Conservation (phyloP, 2,888 invertebrate species). For the Napeogenes inachia region DNA sequence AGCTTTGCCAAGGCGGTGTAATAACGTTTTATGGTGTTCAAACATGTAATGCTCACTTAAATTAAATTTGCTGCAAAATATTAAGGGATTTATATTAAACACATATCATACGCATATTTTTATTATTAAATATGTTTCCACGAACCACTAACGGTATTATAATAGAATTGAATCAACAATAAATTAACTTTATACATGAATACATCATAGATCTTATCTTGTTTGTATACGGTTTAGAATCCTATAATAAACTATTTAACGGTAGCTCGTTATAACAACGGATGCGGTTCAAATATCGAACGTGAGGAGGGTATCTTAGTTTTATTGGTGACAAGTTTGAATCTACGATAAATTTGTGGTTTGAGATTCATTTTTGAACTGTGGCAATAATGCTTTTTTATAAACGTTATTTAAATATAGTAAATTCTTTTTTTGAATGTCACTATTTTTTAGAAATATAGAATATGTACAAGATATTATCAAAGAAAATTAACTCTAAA, state of each 20-base stretch:
- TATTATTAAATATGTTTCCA: no score
- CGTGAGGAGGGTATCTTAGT: slow-evolving; percentile 16
- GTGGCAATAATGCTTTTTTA: neutral
- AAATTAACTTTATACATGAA: slow-evolving; percentile 5
- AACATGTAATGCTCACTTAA: neutral
- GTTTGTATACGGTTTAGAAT: slow-evolving; percentile 10
- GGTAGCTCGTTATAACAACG: slow-evolving; percentile 18
- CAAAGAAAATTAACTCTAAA: neutral
- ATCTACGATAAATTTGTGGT: neutral
- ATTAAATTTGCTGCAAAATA: neutral
- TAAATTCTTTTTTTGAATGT: no score
- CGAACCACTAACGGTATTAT: neutral
- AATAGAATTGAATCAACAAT: slow-evolving; percentile 6
- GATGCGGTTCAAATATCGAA: slow-evolving; percentile 26
- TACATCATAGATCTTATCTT: neutral
- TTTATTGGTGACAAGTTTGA: neutral
- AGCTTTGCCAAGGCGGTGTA: neutral
- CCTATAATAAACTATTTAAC: slow-evolving; percentile 7
- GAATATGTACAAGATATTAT: neutral
- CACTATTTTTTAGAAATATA: no score
- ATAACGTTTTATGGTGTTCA: neutral
- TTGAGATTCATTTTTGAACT: neutral
- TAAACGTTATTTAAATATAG: no score
- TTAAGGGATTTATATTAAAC: neutral
- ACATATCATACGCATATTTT: no score